Evolutionary conservation across 2,888 invertebrate species (phyloP), one percentile per base, ranked within the genome.

Genomic region (Mechanitis messenoides): DNA sequence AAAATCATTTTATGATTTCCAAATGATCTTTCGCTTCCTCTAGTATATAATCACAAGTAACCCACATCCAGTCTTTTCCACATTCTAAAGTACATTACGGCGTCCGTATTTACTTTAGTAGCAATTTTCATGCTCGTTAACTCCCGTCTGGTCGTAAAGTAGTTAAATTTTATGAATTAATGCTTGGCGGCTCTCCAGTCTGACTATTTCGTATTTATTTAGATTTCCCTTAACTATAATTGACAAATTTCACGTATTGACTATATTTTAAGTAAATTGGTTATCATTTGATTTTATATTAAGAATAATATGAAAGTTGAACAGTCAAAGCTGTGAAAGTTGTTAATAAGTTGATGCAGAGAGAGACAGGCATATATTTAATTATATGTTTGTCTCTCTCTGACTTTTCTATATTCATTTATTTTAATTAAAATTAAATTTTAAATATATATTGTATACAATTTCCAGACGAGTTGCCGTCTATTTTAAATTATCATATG

Each of bases 111-210:
- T 69, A 69, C 69, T 71, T 71, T 69, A 70, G 66, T 71, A 68
- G 73, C 74, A 74, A 78, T 78, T 77, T 77, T 72, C 77, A 72
- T 75, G 76, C 78, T 76, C 78, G 79, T 84, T 81, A 83, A 77
- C 74, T 72, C 71, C 72, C 64, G 60, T 62, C 66, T 70, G 72
- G 79, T 85, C 77, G 83, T 84, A 83, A 85, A 76, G 75, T 74
- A 73, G 73, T 76, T 71, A 74, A 79, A 78, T 76, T 82, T 82
- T 84, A 85, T 84, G 85, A 87, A 87, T 86, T 85, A 85, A 81
- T 77, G 73, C 74, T 83, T 88, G 88, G 87, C 85, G 45, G 2
- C 33, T 31, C 53, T 78, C 87, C 87, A 87, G 81, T 65, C 61
- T 63, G 60, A 67, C 73, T 65, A 74, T 77, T 72, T 76, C 73